Base-by-base conservation (phyloP, 1,140 invertebrate species). In the Oryctes rhinoceros region DNA sequence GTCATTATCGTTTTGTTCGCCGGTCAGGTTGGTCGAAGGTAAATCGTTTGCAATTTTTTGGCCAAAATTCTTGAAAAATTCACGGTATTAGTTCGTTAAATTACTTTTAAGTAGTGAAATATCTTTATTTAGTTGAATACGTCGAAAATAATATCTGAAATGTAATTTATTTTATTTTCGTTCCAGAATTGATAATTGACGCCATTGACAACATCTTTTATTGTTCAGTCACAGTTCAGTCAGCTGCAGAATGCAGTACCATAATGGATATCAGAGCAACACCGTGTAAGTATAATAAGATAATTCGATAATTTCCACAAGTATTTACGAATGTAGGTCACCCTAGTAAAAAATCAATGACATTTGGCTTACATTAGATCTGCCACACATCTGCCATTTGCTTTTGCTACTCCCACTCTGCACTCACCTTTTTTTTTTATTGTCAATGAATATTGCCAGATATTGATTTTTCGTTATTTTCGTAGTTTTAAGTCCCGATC, bases 1-100 rank as follows among this genome's bases (percentile, higher is more conserved):
- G 18, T 67, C 65, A 89, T 89, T 90, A 89, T 88, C 88, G 89
- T 90, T 89, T 91, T 90, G 90, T 90, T 91, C 90, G 88, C 89
- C 89, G 89, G 87, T 89, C 88, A 89, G 89, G 89, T 89, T 87
- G 88, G 88, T 86, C 85, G 84, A 87, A 84, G 83, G 84, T 85
- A 78, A 84, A 83, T 62, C 80, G 37, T 76, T 75, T 13, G 62
- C 79, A 67, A 67, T 24, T 20, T 81, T 53, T 15, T 53, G 13
- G 13, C 1, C 24, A 53, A 53, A 0, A 53, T 13, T 11, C 4
- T 53, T n/a, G 11, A 4, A 53, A 53, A 53, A 53, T 53, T 15
- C 4, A n/a, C 13, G 13, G 49, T 9, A 10, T 44, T 3, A 44
- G 9, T 44, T 44, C 39, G 39, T 10, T 44, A 44, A 7, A 10